A percentile compares a stretch with the other conserved stretches of the same genome.
Conservation (phyloP, 2,888 invertebrate species). For the Diarsia mendica region DNA sequence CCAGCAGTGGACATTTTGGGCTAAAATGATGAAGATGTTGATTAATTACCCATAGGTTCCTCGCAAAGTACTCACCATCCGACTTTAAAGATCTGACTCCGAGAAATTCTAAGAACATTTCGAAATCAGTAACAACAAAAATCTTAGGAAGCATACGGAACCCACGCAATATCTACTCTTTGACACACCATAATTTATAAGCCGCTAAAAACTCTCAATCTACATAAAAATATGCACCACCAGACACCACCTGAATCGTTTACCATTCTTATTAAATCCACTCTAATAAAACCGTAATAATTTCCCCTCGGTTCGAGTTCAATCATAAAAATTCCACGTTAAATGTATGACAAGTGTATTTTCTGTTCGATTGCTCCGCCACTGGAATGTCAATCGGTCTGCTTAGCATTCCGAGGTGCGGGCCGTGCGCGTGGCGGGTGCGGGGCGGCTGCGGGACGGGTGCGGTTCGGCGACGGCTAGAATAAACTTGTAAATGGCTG, state of each 20-base stretch:
- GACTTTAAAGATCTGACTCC: not conserved
- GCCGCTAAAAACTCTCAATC: slow-evolving; percentile 15
- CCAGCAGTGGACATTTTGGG: too few species aligned
- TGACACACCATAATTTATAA: not conserved
- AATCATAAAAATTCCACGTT: slow-evolving; percentile 82
- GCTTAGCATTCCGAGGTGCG: slow-evolving; percentile 72
- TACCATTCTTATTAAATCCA: slow-evolving; percentile 57
- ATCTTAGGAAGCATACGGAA: not conserved
- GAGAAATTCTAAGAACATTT: too few species aligned
- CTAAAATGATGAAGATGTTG: too few species aligned
- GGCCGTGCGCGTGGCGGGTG: slow-evolving; percentile 54
- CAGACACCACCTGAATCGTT: slow-evolving; percentile 39
- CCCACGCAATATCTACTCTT: not conserved
- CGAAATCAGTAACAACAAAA: not conserved
- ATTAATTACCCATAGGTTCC: not conserved
- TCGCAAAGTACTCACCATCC: not conserved
- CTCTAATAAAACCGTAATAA: slow-evolving; percentile 62
- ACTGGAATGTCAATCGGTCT: slow-evolving; percentile 81
- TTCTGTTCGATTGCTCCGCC: slow-evolving; percentile 83
- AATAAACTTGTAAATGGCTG: slow-evolving; percentile 76
- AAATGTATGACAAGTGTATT: slow-evolving; percentile 88
- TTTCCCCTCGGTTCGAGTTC: slow-evolving; percentile 67
- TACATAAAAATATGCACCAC: slow-evolving; percentile 34
- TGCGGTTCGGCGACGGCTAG: slow-evolving; percentile 46
- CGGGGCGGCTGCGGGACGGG: slow-evolving; percentile 33